Conservation (phyloP, 1,140 invertebrate genomes). For the Hyles euphorbiae region DNA sequence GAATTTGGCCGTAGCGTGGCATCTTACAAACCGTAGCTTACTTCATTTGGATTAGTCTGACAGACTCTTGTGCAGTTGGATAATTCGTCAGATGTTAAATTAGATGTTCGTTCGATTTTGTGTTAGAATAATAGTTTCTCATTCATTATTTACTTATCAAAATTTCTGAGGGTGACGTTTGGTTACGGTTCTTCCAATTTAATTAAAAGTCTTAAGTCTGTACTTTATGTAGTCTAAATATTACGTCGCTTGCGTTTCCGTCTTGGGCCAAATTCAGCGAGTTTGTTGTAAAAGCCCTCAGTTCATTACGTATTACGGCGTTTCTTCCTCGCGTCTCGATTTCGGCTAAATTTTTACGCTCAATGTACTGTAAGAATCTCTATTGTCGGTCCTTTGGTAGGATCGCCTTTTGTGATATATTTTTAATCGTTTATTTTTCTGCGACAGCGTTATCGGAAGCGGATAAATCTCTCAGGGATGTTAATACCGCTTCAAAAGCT, state of each 20-base stretch:
- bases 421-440: constrained; percentile 20
- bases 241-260: constrained; percentile 6
- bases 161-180: no score
- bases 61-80: no score
- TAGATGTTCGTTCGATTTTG: no score
- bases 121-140: no score
- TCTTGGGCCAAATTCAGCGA: constrained; percentile 14
- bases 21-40: no score
- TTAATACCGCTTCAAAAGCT: background rate
- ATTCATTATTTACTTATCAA: no score
- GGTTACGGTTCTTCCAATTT: no score
- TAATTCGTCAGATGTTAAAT: no score
- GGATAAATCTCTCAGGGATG: background rate
- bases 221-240: background rate
- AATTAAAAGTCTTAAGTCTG: no score
- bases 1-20: constrained; percentile 19
- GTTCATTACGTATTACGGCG: constrained; percentile 34
- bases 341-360: constrained; percentile 29
- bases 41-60: no score
- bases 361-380: constrained; percentile 38
- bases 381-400: constrained; percentile 21
- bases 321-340: constrained; percentile 24
- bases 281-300: constrained; percentile 25
- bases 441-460: constrained; percentile 8
- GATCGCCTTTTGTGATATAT: constrained; percentile 14